These are phyloP conservation scores for Catharus minimus DNA, from an alignment of 2,113 vertebrate genomes.

Conservation along the genomic window DNA sequence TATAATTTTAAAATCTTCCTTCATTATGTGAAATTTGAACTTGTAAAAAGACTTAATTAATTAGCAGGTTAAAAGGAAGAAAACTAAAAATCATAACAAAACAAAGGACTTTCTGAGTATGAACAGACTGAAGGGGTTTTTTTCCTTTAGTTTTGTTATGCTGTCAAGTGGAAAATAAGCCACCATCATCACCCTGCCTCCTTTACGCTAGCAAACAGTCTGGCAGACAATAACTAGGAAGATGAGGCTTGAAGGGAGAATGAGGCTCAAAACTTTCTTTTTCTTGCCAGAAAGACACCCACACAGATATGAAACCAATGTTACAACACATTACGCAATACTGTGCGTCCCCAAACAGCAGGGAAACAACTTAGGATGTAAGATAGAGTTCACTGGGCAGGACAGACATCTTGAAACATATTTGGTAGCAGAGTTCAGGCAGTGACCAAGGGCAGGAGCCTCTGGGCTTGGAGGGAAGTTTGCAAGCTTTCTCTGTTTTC, in stretches of 20 bases:
- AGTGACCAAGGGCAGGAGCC: neutral
- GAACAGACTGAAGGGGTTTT: neutral
- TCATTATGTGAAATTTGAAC: neutral
- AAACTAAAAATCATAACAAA: neutral
- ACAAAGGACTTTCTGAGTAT: neutral
- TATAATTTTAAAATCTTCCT: neutral
- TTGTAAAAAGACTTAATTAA: neutral
- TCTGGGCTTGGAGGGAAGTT: neutral
- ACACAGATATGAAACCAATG: neutral
- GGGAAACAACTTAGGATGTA: neutral
- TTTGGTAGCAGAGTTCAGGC: neutral
- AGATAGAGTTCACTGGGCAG: neutral
- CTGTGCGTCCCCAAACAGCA: neutral
- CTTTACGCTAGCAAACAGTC: neutral
- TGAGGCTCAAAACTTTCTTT: neutral
- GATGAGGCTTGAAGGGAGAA: neutral
- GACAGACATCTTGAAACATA: neutral
- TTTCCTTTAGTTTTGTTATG: neutral
- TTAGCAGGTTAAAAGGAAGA: neutral
- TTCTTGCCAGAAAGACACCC: conserved; percentile 17
- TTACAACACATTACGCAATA: neutral
- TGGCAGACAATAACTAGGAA: neutral
- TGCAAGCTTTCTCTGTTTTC: neutral
- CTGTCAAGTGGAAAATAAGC: neutral
- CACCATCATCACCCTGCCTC: neutral